Percentiles rank a stretch among this genome's conserved stretches.
These are phyloP conservation scores for Psilopsiagon aurifrons DNA, from an alignment of 2,113 vertebrate genomes.

Conservation along the genomic window DNA sequence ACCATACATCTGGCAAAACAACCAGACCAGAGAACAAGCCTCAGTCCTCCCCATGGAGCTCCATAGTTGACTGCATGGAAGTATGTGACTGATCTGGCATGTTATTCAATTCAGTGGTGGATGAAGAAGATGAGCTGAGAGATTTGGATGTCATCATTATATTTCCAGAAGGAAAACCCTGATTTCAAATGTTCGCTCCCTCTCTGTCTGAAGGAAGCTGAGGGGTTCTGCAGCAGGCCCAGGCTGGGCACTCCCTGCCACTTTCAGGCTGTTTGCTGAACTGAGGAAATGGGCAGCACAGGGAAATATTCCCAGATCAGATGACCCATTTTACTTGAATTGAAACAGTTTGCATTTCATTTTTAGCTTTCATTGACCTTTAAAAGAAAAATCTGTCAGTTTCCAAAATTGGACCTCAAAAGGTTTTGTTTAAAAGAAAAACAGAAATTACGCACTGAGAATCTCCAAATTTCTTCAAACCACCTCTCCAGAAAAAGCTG, in stretches of 20 bases:
- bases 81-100: neutral
- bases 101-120: neutral
- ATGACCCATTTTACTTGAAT: neutral
- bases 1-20: neutral
- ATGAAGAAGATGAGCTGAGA: neutral
- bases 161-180: conserved; percentile 1
- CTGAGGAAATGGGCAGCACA: neutral
- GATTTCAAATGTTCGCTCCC: neutral
- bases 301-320: neutral
- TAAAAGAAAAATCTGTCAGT: neutral
- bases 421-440: neutral
- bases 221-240: neutral
- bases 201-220: neutral
- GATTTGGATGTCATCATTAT: neutral
- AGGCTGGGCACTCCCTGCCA: neutral
- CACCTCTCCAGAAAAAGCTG: neutral
- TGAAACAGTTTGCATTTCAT: conserved; percentile 12
- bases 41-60: neutral
- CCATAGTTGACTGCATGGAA: neutral
- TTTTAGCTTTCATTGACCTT: neutral
- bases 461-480: neutral
- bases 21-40: neutral
- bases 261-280: neutral
- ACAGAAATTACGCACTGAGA: neutral
- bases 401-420: neutral